A percentile compares a stretch with the other conserved stretches of the same genome.
Evolutionary conservation across 2,113 vertebrate genomes (phyloP).

Genomic region (Oxygymnocypris stewartii): DNA sequence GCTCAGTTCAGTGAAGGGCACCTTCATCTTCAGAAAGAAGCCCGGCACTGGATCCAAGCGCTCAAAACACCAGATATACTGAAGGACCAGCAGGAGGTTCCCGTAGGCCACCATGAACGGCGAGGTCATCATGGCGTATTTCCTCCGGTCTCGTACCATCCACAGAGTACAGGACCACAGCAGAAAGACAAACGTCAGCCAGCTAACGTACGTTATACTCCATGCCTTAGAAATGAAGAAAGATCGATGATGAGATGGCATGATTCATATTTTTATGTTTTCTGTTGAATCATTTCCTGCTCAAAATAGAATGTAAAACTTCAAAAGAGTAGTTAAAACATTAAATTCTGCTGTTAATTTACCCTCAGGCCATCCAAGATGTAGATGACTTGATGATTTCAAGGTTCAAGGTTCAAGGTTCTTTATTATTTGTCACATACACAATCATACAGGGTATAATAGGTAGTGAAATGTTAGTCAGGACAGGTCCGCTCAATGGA

Average conservation of each 20-base stretch:
- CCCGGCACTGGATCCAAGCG: constrained; percentile 73
- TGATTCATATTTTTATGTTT: background rate
- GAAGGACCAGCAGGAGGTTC: constrained; percentile 86
- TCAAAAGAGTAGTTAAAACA: background rate
- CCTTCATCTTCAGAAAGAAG: constrained; percentile 79
- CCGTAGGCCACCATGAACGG: constrained; percentile 97
- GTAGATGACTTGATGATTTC: too few species aligned
- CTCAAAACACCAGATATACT: constrained; percentile 95
- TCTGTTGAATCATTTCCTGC: background rate
- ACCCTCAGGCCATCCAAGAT: too few species aligned
- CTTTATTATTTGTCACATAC: too few species aligned
- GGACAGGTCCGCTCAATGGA: too few species aligned
- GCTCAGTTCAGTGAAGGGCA: constrained; percentile 82
- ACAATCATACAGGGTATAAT: too few species aligned
- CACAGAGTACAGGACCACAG: constrained; percentile 95
- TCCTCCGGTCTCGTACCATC: constrained; percentile 94
- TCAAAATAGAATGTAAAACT: background rate
- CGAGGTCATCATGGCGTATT: constrained; percentile 94
- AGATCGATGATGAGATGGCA: background rate
- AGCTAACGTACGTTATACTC: constrained; percentile 99
- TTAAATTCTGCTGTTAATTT: too few species aligned
- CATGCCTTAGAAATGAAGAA: constrained; percentile 77
- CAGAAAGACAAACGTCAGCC: constrained; percentile 93
- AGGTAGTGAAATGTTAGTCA: too few species aligned
- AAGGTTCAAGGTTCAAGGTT: too few species aligned